phyloP scores from a whole-genome alignment of 92 coral and sea anemone species.

The Zoanthus solanderi region DNA sequence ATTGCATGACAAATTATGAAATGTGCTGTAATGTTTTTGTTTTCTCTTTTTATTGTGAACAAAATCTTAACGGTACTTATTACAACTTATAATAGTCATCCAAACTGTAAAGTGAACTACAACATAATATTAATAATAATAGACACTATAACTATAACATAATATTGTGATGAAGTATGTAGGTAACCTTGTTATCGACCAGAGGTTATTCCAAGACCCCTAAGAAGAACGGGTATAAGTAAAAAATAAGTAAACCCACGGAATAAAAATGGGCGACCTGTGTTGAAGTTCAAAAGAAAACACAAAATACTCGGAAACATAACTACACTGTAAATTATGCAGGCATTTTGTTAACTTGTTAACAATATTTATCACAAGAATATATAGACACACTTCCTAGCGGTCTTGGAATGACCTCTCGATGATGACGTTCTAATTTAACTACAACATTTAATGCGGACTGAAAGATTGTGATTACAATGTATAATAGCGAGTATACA shows the following conservation, averaged over 20 bases:
- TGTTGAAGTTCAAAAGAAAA: conserved; percentile 14
- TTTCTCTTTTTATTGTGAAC: not conserved
- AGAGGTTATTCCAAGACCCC: conserved; percentile 13
- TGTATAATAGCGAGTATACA: conserved; percentile 16
- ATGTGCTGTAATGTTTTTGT: not conserved
- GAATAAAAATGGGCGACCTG: conserved; percentile 5
- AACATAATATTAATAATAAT: conserved; percentile 18
- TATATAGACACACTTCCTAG: conserved; percentile 11
- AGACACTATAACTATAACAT: conserved; percentile 10
- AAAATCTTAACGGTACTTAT: conserved; percentile 14
- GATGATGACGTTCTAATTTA: conserved; percentile 9
- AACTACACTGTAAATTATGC: conserved; percentile 25
- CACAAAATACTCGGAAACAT: conserved; percentile 22
- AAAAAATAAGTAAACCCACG: conserved; percentile 19
- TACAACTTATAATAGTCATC: conserved; percentile 15
- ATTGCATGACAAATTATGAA: conserved; percentile 23
- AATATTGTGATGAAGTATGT: conserved; percentile 15
- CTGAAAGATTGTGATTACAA: conserved; percentile 13
- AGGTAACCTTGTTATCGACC: conserved; percentile 25
- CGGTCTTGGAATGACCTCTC: conserved; percentile 13
- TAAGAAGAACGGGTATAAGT: conserved; percentile 11
- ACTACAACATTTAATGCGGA: conserved; percentile 13
- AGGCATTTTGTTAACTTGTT: not conserved
- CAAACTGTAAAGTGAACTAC: conserved; percentile 25
- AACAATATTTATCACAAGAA: conserved; percentile 12